Evolutionary conservation across 2,888 invertebrate species (phyloP).

Genomic region (Entomobrya proxima): DNA sequence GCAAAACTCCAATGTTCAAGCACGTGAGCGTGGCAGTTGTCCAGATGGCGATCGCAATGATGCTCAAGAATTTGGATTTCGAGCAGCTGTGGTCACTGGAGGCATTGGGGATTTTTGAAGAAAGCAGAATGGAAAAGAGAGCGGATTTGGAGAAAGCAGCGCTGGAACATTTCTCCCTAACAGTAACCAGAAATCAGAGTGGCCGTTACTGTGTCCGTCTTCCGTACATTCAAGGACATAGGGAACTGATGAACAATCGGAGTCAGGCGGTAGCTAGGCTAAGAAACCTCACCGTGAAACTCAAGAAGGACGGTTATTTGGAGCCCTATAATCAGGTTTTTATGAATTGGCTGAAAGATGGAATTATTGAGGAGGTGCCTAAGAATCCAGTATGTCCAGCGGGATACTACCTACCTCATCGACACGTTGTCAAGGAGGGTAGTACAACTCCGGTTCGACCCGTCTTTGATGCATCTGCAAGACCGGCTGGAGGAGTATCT

Average conservation of each 20-base stretch:
- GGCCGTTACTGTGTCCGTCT: not conserved
- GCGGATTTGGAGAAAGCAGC: not conserved
- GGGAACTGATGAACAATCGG: not conserved
- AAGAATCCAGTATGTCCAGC: not conserved
- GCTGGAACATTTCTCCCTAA: not conserved
- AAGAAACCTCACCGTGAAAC: not conserved
- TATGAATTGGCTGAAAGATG: not conserved
- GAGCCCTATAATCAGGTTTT: not conserved
- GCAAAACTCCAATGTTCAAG: not conserved
- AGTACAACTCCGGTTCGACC: slow-evolving; percentile 14
- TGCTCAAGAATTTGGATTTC: not conserved
- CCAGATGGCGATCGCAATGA: not conserved
- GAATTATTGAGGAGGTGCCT: not conserved
- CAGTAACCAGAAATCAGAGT: not conserved
- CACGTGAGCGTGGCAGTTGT: not conserved
- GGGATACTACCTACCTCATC: not conserved
- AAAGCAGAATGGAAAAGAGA: not conserved
- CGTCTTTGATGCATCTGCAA: not conserved
- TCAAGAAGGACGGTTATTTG: not conserved
- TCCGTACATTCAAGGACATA: not conserved
- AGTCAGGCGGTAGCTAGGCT: not conserved
- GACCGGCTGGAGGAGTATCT: not conserved
- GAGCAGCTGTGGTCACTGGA: not conserved
- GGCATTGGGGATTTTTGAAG: not conserved
- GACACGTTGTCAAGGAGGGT: not conserved